Evolutionary conservation across 2,888 invertebrate species (phyloP), one percentile per base, ranked within the genome.

Genomic region (Apodemia mormo): DNA sequence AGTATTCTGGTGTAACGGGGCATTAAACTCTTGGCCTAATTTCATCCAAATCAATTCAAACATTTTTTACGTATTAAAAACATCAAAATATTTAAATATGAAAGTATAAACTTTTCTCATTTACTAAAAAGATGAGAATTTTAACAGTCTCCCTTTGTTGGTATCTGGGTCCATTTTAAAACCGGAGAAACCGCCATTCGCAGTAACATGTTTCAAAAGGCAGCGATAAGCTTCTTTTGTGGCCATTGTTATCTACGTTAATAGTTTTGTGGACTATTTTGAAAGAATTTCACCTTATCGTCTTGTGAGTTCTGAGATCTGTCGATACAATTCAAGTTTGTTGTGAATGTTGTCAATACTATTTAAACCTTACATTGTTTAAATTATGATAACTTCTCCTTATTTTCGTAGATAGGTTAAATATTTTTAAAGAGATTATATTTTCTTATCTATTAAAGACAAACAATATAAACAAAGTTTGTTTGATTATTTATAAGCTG

Each of bases 271-370:
- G 12, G 30, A n/a, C 30, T 29, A 33, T 61, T 61, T 52, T 37
- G 12, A 61, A 58, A 61, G 61, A 33, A 61, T 61, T 33, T 37
- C 58, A 61, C 30, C 30, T 61, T 61, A 61, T 61, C 61, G 9
- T 52, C 52, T 12, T 61, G 61, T 61, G 61, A 33, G 61, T 61
- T 61, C 33, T 14, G 61, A 33, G 58, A 58, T 58, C 58, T 61
- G 14, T 61, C 12, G 52, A 52, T 52, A 52, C n/a, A 7, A n/a
- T 52, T 52, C n/a, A 7, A 58, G 58, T 58, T 58, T 58, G 58
- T 29, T 33, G 61, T 37, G 33, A 30, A 0, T 61, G 61, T 14
- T 61, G 58, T 61, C 58, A 61, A 61, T 61, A 61, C 12, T 33
- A 14, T 10, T 61, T 30, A 56, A 22, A 10, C 58, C 58, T 58